Conservation (phyloP, 2,113 vertebrate genomes). For the Mola mola region DNA sequence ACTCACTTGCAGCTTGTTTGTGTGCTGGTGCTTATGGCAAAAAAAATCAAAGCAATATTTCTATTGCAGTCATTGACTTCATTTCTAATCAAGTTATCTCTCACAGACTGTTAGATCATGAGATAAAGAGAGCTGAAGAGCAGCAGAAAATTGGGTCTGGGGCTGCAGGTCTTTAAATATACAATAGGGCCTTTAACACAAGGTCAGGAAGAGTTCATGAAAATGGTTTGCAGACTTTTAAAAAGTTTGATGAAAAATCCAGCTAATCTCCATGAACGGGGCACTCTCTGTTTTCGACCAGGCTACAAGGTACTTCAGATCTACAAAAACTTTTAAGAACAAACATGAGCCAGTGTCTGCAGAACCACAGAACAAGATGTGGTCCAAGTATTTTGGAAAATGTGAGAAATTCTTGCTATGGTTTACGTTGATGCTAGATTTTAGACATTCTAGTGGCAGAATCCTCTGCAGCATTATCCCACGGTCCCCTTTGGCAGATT, state of each 20-base stretch:
- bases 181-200: slow-evolving; percentile 68
- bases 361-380: slow-evolving; percentile 28
- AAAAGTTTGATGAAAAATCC: slow-evolving; percentile 49
- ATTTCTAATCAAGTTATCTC: too few species aligned
- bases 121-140: slow-evolving; percentile 33
- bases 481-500: not conserved
- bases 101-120: too few species aligned
- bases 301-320: slow-evolving; percentile 11
- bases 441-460: slow-evolving; percentile 1
- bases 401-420: slow-evolving; percentile 2
- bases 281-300: slow-evolving; percentile 30
- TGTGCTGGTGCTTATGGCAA: too few species aligned
- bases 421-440: slow-evolving; percentile 14
- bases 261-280: slow-evolving; percentile 25
- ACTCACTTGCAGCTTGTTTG: too few species aligned
- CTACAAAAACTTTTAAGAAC: slow-evolving; percentile 10
- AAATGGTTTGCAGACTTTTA: slow-evolving; percentile 70
- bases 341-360: slow-evolving; percentile 3
- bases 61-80: too few species aligned
- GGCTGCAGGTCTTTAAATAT: slow-evolving; percentile 62
- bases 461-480: not conserved
- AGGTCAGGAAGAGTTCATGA: slow-evolving; percentile 51
- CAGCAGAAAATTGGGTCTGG: slow-evolving; percentile 59
- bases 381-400: slow-evolving; percentile 35
- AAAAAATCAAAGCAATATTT: too few species aligned